Percentiles rank a stretch among this genome's conserved stretches.
phyloP scores from a whole-genome alignment of 1,140 invertebrate genomes.

The Chironomus striatipennis region DNA sequence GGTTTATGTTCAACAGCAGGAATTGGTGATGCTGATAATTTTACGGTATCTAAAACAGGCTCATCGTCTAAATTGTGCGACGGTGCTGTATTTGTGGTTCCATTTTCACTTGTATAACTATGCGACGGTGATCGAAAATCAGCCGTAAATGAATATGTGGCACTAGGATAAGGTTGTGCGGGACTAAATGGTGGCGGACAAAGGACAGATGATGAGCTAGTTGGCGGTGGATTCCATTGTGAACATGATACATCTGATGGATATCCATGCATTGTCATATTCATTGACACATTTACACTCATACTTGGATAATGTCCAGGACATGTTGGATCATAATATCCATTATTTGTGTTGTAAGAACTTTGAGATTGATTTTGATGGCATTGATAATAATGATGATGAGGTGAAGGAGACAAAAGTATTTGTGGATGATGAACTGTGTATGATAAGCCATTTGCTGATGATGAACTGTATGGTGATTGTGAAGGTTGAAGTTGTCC shows the following conservation, averaged over 20 bases:
- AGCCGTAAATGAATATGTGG: constrained; percentile 68
- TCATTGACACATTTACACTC: constrained; percentile 95
- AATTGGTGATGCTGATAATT: constrained; percentile 24
- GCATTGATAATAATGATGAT: constrained; percentile 27
- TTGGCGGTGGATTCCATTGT: constrained; percentile 53
- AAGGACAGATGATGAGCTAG: constrained; percentile 42
- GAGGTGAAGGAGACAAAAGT: constrained; percentile 33
- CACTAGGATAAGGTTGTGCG: constrained; percentile 49
- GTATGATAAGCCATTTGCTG: neutral
- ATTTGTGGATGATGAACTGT: constrained; percentile 26
- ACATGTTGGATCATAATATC: constrained; percentile 37
- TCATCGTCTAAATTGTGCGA: constrained; percentile 15
- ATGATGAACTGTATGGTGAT: constrained; percentile 24
- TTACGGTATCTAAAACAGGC: neutral
- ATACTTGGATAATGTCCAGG: constrained; percentile 69
- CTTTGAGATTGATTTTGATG: constrained; percentile 32
- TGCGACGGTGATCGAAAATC: constrained; percentile 57
- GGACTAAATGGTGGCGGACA: constrained; percentile 54
- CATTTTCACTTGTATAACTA: constrained; percentile 32
- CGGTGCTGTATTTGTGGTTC: neutral
- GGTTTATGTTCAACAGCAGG: constrained; percentile 8
- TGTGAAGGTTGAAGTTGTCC: neutral
- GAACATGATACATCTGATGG: constrained; percentile 50
- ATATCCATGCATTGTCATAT: constrained; percentile 91
- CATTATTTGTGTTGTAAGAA: constrained; percentile 31